These are phyloP conservation scores for Drosophila equinoxialis DNA, from an alignment of 1,140 invertebrate species.

Conservation along the genomic window DNA sequence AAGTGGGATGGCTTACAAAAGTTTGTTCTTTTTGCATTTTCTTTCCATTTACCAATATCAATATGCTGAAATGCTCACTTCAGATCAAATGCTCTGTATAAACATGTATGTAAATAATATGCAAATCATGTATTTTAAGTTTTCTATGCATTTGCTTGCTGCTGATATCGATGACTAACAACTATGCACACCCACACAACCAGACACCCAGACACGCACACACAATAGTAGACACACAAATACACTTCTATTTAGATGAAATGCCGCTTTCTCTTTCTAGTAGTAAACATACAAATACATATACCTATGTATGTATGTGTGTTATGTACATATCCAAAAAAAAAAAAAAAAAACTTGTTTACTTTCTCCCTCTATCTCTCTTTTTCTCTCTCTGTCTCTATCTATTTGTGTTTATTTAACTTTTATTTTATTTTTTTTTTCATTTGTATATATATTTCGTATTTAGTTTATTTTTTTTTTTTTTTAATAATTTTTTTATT, in stretches of 20 bases:
- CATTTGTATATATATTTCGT: slow-evolving; percentile 46
- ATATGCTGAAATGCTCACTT: too few species aligned
- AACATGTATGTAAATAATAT: neutral
- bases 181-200: slow-evolving; percentile 7
- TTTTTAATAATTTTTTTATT: neutral
- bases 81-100: neutral
- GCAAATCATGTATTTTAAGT: neutral
- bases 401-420: neutral
- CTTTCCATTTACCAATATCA: neutral
- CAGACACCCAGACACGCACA: neutral
- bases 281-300: neutral
- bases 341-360: slow-evolving; percentile 22
- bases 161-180: neutral
- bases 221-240: neutral
- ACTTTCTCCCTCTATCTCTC: neutral
- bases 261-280: slow-evolving; percentile 2
- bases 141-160: neutral
- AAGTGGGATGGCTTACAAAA: too few species aligned
- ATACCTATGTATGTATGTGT: neutral
- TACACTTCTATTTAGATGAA: slow-evolving; percentile 2
- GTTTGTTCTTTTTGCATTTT: too few species aligned
- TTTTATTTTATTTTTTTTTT: neutral
- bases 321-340: slow-evolving; percentile 9
- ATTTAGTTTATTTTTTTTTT: slow-evolving; percentile 49
- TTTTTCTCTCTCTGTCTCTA: too few species aligned